A percentile compares a stretch with the other conserved stretches of the same genome.
phyloP scores from a whole-genome alignment of 2,113 vertebrate species.

The Anarrhichthys ocellatus region DNA sequence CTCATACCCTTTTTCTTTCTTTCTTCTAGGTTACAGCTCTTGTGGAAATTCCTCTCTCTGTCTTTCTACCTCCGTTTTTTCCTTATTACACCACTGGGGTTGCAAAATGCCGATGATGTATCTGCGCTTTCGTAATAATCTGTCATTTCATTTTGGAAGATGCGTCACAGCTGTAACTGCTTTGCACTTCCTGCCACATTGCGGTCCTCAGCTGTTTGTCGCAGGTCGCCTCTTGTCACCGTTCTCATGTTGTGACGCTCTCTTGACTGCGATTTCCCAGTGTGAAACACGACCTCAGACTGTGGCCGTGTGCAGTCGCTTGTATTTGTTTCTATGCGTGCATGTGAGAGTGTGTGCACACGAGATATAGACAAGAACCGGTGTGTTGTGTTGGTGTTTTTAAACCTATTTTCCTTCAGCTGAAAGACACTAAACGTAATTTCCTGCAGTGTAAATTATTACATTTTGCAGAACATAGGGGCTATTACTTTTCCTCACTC shows the following conservation, averaged over 20 bases:
- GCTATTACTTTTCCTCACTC: background rate
- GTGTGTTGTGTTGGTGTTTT: slow-evolving; percentile 1
- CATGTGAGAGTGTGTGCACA: slow-evolving; percentile 43
- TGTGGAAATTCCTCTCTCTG: slow-evolving; percentile 18
- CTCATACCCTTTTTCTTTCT: slow-evolving; percentile 35
- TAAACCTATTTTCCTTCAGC: background rate
- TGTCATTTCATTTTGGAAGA: slow-evolving; percentile 21
- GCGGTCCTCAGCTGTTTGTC: background rate
- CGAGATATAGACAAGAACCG: background rate
- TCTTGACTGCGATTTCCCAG: slow-evolving; percentile 1
- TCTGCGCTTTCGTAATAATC: slow-evolving; percentile 1
- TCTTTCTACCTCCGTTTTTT: background rate
- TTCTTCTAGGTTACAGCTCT: slow-evolving; percentile 61
- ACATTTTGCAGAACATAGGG: background rate
- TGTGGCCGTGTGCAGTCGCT: background rate
- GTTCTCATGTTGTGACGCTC: background rate
- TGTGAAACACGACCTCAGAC: background rate
- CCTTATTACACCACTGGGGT: background rate
- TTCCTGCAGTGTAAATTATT: background rate
- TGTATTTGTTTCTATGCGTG: background rate
- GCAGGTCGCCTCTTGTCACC: slow-evolving; percentile 17
- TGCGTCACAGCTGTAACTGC: background rate
- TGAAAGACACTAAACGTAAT: background rate
- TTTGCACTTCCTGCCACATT: slow-evolving; percentile 16
- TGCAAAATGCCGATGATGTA: background rate